These are phyloP conservation scores for Larimichthys polyactis DNA, from an alignment of 2,113 vertebrate genomes.

Conservation along the genomic window DNA sequence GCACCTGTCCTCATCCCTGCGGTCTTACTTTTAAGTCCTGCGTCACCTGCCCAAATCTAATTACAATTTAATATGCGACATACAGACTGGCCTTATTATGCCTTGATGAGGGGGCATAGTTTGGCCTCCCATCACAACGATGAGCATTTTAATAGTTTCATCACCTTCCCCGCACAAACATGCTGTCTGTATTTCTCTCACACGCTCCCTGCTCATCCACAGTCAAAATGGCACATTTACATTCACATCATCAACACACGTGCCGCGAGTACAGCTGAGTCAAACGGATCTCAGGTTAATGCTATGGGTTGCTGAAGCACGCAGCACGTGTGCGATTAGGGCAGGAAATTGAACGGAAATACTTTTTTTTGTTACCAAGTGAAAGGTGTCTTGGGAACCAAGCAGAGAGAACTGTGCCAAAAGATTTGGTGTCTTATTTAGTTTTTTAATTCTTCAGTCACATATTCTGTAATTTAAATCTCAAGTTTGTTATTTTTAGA, in stretches of 20 bases:
- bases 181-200: constrained; percentile 21
- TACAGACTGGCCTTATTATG: constrained; percentile 67
- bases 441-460: too few species aligned
- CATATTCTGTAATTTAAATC: too few species aligned
- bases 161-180: constrained; percentile 42
- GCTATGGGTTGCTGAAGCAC: constrained; percentile 27
- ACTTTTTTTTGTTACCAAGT: not conserved
- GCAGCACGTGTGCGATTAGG: not conserved
- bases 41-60: constrained; percentile 62
- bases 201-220: constrained; percentile 16
- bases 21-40: constrained; percentile 43
- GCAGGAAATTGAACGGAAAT: not conserved
- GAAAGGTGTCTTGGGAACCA: not conserved
- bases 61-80: constrained; percentile 65
- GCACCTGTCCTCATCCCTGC: constrained; percentile 22
- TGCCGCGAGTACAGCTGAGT: constrained; percentile 15
- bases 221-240: constrained; percentile 55
- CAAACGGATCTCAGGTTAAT: constrained; percentile 32
- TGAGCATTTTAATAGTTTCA: constrained; percentile 67
- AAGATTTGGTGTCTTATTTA: too few species aligned
- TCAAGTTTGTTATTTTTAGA: too few species aligned
- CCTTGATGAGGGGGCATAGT: constrained; percentile 67
- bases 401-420: too few species aligned
- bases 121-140: constrained; percentile 64
- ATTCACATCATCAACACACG: constrained; percentile 38